A percentile compares a stretch with the other conserved stretches of the same genome.
Evolutionary conservation across 2,797 vertebrate genomes (phyloP).

Genomic region (Cebuella pygmaea): DNA sequence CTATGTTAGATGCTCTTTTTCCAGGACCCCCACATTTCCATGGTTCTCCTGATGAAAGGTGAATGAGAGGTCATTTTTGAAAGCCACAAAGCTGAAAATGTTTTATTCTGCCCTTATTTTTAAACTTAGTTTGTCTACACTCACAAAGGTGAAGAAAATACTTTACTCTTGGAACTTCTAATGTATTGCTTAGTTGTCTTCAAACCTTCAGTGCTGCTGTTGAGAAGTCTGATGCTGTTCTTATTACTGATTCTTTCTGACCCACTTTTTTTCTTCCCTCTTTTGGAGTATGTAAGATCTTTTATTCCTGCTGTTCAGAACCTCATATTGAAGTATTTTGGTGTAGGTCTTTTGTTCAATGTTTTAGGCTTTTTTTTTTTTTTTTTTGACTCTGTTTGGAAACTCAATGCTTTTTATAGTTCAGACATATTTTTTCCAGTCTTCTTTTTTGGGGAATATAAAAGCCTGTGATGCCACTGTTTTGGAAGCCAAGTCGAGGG

Average conservation of each 20-base stretch:
- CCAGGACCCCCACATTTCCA: not conserved
- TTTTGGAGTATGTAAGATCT: not conserved
- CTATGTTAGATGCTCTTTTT: not conserved
- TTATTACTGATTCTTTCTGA: not conserved
- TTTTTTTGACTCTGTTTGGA: not conserved
- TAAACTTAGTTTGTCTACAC: not conserved
- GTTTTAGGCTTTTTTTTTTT: not conserved
- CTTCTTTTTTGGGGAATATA: not conserved
- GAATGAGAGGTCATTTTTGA: not conserved
- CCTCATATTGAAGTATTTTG: slow-evolving; percentile 7
- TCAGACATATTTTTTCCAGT: not conserved
- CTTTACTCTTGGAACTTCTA: not conserved
- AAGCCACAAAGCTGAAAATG: not conserved
- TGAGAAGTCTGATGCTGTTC: not conserved
- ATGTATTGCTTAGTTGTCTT: not conserved
- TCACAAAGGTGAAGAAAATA: slow-evolving; percentile 31
- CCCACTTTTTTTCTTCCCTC: not conserved
- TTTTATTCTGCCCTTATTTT: not conserved
- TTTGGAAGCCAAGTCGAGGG: not conserved
- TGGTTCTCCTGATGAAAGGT: not conserved
- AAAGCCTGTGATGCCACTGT: not conserved
- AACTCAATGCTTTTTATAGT: not conserved
- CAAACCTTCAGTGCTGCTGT: not conserved
- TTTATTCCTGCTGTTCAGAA: not conserved
- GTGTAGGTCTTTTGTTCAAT: not conserved